Base-by-base conservation (phyloP, 1,140 invertebrate genomes). In the Aphelinus atriplicis region DNA sequence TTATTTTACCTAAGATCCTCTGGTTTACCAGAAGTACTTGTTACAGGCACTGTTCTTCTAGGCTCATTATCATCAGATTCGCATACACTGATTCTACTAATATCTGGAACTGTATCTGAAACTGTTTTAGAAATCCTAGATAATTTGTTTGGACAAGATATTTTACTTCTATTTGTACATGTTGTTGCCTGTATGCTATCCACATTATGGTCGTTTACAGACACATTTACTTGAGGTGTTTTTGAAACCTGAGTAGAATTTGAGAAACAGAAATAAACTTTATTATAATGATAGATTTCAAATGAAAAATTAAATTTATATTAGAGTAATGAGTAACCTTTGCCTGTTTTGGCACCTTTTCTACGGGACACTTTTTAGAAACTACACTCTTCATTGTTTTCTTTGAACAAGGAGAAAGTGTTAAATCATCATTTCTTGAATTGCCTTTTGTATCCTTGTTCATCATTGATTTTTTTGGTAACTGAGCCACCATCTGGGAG, bases 401-500 rank as follows among this genome's bases (percentile, higher is more conserved):
- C 56, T n/a, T 65, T 26, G 46, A 55, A 1, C 9, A 46, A 42
- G 46, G 7, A 60, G 46, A 3, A 0, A n/a, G 26, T 55, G 53
- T 5, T 42, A 45, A 6, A 6, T 26, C 10, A 7, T 62, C 60
- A 62, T 43, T 26, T 1, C 45, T 57, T 26, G 26, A 26, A 50
- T 7, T 74, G 47, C 43, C 62, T 26, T 42, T 60, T n/a, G 46
- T 50, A 26, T 26, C 26, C 26, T 26, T 26, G 26, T 26, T 26
- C 26, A 26, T 26, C 26, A 26, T 26, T 42, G 64, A 56, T n/a
- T 77, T 73, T 66, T 77, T 79, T 47, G 81, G 72, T 60, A 87
- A 74, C 7, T 82, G 78, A 5, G 84, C 79, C 43, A 90, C 77
- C 82, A 89, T 81, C 5, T 83, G 79, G 10, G 89, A 84, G 69